A percentile compares a stretch with the other conserved stretches of the same genome.
These are phyloP conservation scores for Cyprinodon brontotheroides DNA, from an alignment of 2,113 vertebrate genomes.

Conservation along the genomic window DNA sequence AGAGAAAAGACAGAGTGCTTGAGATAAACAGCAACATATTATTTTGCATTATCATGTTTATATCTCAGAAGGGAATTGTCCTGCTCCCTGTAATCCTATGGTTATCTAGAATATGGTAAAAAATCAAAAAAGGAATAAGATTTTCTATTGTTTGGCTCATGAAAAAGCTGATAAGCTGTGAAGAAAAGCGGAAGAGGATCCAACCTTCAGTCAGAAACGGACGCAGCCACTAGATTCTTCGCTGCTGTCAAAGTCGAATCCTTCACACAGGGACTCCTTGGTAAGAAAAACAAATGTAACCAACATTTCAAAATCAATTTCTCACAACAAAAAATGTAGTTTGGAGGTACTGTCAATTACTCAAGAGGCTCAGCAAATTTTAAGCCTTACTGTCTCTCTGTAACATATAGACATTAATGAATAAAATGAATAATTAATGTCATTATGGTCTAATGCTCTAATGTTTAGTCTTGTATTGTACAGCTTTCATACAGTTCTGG, in stretches of 20 bases:
- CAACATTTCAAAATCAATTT: constrained; percentile 19
- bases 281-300: constrained; percentile 21
- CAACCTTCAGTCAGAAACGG: constrained; percentile 75
- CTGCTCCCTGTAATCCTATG: background rate
- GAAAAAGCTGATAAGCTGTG: background rate
- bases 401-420: background rate
- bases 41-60: background rate
- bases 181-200: background rate
- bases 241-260: constrained; percentile 77
- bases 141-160: background rate
- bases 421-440: constrained; percentile 16
- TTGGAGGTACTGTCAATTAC: constrained; percentile 2
- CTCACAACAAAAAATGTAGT: constrained; percentile 9
- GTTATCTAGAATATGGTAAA: background rate
- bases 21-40: constrained; percentile 15
- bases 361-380: constrained; percentile 3
- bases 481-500: background rate
- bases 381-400: constrained; percentile 1
- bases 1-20: constrained; percentile 18
- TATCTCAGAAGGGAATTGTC: constrained; percentile 1
- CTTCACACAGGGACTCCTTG: constrained; percentile 80
- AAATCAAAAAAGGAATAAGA: background rate
- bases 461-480: background rate
- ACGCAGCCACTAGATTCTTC: constrained; percentile 76
- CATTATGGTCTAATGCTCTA: background rate